Evolutionary conservation across 2,797 vertebrate species (phyloP).

Genomic region (Tadarida brasiliensis): DNA sequence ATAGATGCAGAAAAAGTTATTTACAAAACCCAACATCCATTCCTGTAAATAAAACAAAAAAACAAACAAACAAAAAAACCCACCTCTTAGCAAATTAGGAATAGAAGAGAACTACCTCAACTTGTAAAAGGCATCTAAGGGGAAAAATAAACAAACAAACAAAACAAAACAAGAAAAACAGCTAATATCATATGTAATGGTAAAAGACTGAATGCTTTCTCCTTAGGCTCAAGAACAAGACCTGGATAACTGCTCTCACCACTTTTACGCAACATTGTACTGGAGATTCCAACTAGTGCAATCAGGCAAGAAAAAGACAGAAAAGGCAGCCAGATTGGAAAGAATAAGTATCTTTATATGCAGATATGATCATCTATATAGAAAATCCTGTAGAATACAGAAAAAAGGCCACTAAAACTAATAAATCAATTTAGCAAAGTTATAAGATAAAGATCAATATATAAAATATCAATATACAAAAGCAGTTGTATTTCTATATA

Average conservation of each 20-base stretch:
- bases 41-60: background rate
- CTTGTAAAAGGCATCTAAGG: background rate
- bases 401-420: slow-evolving; percentile 5
- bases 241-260: background rate
- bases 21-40: background rate
- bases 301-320: background rate
- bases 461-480: background rate
- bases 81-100: background rate
- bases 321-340: background rate
- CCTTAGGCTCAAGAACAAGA: background rate
- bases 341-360: background rate
- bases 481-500: background rate
- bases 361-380: background rate
- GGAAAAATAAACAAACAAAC: background rate
- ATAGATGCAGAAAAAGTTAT: background rate
- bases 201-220: background rate
- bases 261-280: background rate
- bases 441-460: background rate
- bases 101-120: background rate
- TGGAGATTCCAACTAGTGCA: background rate
- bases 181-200: background rate
- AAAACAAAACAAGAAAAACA: background rate
- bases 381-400: background rate
- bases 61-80: too few species aligned
- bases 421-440: background rate